Evolutionary conservation across 1,140 invertebrate species (phyloP).

Genomic region (Atta cephalotes): DNA sequence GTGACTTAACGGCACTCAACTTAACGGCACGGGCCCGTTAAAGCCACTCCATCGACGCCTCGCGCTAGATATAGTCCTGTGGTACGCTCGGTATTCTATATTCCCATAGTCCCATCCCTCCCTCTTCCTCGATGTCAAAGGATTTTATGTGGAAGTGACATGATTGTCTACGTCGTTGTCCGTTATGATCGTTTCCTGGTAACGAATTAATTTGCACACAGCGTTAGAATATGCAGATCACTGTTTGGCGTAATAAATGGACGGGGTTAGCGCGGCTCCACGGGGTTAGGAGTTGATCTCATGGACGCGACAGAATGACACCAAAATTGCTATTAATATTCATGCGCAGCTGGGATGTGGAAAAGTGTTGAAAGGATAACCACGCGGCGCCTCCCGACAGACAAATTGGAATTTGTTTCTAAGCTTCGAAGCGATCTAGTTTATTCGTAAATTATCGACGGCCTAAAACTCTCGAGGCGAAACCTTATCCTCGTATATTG

Average conservation of each 20-base stretch:
- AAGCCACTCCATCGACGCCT: constrained; percentile 59
- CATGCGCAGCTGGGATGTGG: constrained; percentile 45
- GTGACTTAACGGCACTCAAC: constrained; percentile 73
- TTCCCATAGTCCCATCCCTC: background rate
- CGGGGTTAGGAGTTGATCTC: constrained; percentile 58
- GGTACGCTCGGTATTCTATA: background rate
- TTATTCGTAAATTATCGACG: constrained; percentile 17
- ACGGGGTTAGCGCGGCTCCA: constrained; percentile 50
- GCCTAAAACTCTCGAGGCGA: background rate
- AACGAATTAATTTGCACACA: constrained; percentile 64
- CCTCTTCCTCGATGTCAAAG: constrained; percentile 58
- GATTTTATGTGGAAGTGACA: constrained; percentile 58
- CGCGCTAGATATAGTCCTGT: constrained; percentile 13
- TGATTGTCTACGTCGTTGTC: constrained; percentile 51
- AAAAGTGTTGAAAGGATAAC: constrained; percentile 63
- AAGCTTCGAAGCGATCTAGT: background rate
- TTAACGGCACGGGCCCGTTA: constrained; percentile 64
- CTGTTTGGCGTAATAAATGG: constrained; percentile 63
- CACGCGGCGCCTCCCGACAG: constrained; percentile 22
- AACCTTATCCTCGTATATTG: background rate
- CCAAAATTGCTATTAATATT: constrained; percentile 66
- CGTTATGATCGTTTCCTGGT: constrained; percentile 60
- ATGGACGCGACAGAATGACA: constrained; percentile 61
- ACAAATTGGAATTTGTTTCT: constrained; percentile 43
- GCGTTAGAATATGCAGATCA: constrained; percentile 64